A percentile compares a stretch with the other conserved stretches of the same genome.
phyloP scores from a whole-genome alignment of 2,797 vertebrate genomes.

The Sebastes iracundus region DNA sequence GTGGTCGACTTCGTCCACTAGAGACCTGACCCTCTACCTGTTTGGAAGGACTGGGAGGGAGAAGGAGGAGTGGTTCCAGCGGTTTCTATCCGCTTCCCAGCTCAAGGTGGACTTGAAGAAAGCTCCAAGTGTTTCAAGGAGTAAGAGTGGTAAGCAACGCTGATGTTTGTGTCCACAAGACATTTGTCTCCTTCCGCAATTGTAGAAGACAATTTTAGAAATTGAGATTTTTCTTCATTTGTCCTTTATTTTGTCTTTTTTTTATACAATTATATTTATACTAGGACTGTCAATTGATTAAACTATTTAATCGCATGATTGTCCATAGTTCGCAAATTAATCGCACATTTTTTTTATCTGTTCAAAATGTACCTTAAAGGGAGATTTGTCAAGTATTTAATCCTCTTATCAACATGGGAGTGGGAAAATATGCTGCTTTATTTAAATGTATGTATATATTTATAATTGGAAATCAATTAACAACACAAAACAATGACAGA shows the following conservation, averaged over 20 bases:
- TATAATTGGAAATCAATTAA: no score
- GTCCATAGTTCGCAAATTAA: no score
- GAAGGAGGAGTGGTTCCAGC: constrained; percentile 96
- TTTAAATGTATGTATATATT: no score
- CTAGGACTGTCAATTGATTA: background rate
- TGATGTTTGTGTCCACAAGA: background rate
- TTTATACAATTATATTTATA: no score
- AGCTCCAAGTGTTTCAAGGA: constrained; percentile 61
- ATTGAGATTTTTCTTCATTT: background rate
- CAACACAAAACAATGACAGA: no score
- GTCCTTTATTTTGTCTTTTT: background rate
- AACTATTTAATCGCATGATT: background rate
- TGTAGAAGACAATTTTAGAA: background rate
- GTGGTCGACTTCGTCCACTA: constrained; percentile 52
- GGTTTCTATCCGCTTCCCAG: constrained; percentile 88
- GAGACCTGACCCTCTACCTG: constrained; percentile 90
- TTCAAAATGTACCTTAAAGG: no score
- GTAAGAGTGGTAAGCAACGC: constrained; percentile 83
- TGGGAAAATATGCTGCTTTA: no score
- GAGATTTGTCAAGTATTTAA: no score
- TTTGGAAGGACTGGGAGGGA: constrained; percentile 96
- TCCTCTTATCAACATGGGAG: no score
- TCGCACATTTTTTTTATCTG: no score
- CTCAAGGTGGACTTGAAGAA: constrained; percentile 86
- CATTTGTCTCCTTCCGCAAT: background rate